These are phyloP conservation scores for Riparia riparia DNA, from an alignment of 2,113 vertebrate genomes.

Conservation along the genomic window DNA sequence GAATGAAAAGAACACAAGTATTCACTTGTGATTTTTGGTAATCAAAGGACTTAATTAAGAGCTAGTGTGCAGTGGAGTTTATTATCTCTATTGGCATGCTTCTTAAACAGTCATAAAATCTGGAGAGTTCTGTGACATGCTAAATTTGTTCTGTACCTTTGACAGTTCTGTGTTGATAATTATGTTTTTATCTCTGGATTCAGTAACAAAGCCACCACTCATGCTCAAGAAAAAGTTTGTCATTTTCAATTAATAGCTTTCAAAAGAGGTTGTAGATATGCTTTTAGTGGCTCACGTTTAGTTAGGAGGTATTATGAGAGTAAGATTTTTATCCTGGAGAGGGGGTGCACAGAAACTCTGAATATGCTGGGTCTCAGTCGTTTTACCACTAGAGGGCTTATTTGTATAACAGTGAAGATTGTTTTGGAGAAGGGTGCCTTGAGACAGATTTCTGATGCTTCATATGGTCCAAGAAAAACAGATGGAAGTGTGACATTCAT, in stretches of 20 bases:
- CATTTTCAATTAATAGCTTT: neutral
- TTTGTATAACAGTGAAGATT: neutral
- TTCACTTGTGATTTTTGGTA: neutral
- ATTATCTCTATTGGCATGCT: neutral
- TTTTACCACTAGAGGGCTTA: slow-evolving; percentile 63
- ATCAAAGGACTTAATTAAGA: neutral
- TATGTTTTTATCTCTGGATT: neutral
- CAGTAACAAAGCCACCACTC: neutral
- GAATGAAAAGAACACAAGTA: neutral
- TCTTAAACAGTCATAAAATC: neutral
- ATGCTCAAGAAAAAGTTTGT: neutral
- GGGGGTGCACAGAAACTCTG: neutral
- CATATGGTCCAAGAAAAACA: neutral
- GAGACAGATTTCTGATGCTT: neutral
- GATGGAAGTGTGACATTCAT: neutral
- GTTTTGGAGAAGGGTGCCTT: neutral
- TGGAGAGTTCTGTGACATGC: neutral
- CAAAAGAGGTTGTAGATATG: neutral
- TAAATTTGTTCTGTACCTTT: neutral
- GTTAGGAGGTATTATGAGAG: neutral
- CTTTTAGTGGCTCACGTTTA: neutral
- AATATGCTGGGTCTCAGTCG: neutral
- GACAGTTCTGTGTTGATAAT: neutral
- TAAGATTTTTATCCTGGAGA: neutral
- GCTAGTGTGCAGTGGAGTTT: neutral